Evolutionary conservation across 2,113 vertebrate species (phyloP), one percentile per base, ranked within the genome.

Genomic region (Aplodontia rufa): DNA sequence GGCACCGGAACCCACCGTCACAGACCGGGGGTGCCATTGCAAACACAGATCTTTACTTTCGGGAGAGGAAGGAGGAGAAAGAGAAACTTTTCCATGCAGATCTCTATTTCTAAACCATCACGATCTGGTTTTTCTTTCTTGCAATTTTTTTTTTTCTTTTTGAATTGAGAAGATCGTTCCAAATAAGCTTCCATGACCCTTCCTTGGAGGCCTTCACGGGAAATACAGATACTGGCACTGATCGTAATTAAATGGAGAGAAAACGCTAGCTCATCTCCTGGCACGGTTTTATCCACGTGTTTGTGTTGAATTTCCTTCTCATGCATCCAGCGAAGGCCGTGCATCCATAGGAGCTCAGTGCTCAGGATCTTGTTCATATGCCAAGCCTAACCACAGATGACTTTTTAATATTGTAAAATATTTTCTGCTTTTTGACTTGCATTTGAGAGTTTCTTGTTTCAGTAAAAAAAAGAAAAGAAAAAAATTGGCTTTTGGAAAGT

Each of bases 381-480:
- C 96, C n/a, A 85, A 94, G 85, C 62, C 87, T 88, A 95, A 97
- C 97, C 92, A 97, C 98, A 97, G 97, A 98, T 96, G 98, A 98
- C 98, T 98, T 99, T 99, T 98, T 98, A 98, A 97, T 96, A 98
- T 96, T 98, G 98, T 98, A 98, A 98, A 97, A 98, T 98, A 98
- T 98, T 98, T 98, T 98, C 98, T 98, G 97, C 98, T 98, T 98
- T 99, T 98, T 95, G 96, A 98, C 98, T 98, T 98, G 97, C 98
- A 98, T 98, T 98, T 98, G 95, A 98, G 98, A 98, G 97, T 98
- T 98, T 98, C 98, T 98, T 98, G 98, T 99, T 98, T 99, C 99
- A 98, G 98, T 99, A 98, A 98, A 97, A 98, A 98, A 98, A 98
- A 97, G 98, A 99, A 98, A 98, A 98, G 97, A 96, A 97, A 98